Conservation (phyloP, 2,797 vertebrate genomes). For the Leptatherina wallacei region DNA sequence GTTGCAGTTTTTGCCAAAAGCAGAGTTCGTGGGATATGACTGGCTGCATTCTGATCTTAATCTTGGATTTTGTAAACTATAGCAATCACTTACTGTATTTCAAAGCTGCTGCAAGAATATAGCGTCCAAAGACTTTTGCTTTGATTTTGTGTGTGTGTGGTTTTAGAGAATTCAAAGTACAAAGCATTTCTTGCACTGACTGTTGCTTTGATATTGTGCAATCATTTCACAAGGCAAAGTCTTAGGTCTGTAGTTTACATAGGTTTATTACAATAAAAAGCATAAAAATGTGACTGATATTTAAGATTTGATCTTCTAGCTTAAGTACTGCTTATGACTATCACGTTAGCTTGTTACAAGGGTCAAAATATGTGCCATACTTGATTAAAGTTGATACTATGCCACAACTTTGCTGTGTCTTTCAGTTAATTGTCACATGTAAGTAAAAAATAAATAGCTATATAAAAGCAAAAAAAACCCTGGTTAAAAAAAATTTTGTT, state of each 20-base stretch:
- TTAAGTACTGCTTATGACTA: constrained; percentile 51
- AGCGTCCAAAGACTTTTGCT: constrained; percentile 66
- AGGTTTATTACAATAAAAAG: constrained; percentile 65
- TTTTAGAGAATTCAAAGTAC: constrained; percentile 57
- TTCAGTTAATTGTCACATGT: constrained; percentile 29
- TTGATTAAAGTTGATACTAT: constrained; percentile 69
- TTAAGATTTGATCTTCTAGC: constrained; percentile 58
- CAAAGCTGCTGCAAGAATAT: constrained; percentile 68
- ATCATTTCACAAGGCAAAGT: constrained; percentile 51
- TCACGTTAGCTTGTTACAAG: constrained; percentile 48
- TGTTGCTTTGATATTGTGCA: constrained; percentile 56
- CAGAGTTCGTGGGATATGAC: constrained; percentile 19
- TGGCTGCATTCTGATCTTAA: constrained; percentile 30
- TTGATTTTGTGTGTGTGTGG: constrained; percentile 41
- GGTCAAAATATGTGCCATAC: constrained; percentile 45
- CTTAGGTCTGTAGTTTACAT: constrained; percentile 34
- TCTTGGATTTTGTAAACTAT: constrained; percentile 47
- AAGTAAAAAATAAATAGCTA: constrained; percentile 18
- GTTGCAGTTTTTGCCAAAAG: constrained; percentile 35
- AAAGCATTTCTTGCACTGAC: constrained; percentile 60
- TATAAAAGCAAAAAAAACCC: constrained; percentile 15
- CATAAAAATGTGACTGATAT: constrained; percentile 44
- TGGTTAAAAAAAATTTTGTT: not conserved
- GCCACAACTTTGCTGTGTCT: constrained; percentile 36
- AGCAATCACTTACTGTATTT: constrained; percentile 55